These are phyloP conservation scores for Montipora efflorescens DNA, from an alignment of 64 coral and sea anemone species.

Conservation along the genomic window DNA sequence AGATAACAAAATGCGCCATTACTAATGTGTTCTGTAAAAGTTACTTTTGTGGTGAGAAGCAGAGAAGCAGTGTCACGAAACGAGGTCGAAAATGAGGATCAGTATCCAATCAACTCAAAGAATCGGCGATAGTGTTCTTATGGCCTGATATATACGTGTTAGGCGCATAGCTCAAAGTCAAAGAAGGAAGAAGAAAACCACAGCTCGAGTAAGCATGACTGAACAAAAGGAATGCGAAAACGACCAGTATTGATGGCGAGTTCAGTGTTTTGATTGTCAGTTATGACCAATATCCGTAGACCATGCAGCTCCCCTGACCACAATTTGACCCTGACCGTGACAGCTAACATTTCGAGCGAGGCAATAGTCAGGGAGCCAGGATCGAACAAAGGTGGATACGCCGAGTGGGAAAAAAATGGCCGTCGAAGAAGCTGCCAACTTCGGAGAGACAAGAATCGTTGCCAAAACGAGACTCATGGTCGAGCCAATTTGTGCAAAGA, in stretches of 20 bases:
- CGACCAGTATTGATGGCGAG: neutral
- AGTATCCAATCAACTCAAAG: too few relatives aligned
- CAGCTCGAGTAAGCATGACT: too few relatives aligned
- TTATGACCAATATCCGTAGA: neutral
- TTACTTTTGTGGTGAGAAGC: too few relatives aligned
- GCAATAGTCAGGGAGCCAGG: neutral
- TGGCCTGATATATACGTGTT: neutral
- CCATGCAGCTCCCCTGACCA: neutral
- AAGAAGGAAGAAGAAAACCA: neutral
- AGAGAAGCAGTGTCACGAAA: too few relatives aligned
- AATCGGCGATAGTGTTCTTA: neutral
- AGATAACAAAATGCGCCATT: too few relatives aligned
- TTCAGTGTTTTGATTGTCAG: neutral
- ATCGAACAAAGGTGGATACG: neutral
- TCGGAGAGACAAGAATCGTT: neutral
- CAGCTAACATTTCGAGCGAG: neutral
- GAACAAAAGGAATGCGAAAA: neutral
- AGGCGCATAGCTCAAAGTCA: neutral
- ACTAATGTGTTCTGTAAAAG: too few relatives aligned
- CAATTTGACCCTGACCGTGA: neutral
- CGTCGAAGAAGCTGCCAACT: neutral
- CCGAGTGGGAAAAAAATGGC: neutral
- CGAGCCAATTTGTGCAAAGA: neutral
- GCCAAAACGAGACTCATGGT: neutral
- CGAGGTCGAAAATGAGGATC: too few relatives aligned